Evolutionary conservation across 2,888 invertebrate species (phyloP), one percentile per base, ranked within the genome.

Genomic region (Nezara viridula): DNA sequence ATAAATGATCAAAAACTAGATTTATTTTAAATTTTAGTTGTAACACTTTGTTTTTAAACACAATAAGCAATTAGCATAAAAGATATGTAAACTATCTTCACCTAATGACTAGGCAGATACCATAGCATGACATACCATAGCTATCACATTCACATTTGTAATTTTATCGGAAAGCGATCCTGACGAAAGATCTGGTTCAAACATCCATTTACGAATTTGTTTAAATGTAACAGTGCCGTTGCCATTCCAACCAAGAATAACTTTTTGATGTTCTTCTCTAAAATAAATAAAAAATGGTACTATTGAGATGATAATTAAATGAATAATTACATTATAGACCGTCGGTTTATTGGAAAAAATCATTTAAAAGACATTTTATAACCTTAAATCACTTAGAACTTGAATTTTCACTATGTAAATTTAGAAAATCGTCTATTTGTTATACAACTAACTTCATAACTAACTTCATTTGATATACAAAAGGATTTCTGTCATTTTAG

Each of bases 191-290:
- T 94, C 94, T 6, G 94, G 94, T 91, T 96, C 95, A 92, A 96
- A 97, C 92, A 94, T 94, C 95, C 96, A 98, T 90, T 93, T 94
- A 91, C 96, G 94, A 86, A 94, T 93, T 77, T 95, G 95, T 37
- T 94, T 93, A 93, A 96, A 98, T 19, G 95, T 95, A 37, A 98
- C 95, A 0, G 97, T 96, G 81, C 94, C 94, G 92, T 96, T 96
- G 90, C 95, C 93, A 92, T 97, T 95, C 94, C 96, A 97, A 0
- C 94, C 94, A 1, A 98, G 94, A 92, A 97, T 95, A 9, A 95
- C 95, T 92, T 96, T 97, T 89, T 95, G 94, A 9, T 95, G 94
- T n/a, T 94, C 93, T 92, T 97, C 96, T 0, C 94, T 94, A 92
- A 94, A 96, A 90, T 10, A 52, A 49, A 44, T 24, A 40, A 21